A percentile compares a stretch with the other conserved stretches of the same genome.
These are phyloP conservation scores for Delichon dasypus DNA, from an alignment of 2,797 vertebrate species.

Conservation along the genomic window DNA sequence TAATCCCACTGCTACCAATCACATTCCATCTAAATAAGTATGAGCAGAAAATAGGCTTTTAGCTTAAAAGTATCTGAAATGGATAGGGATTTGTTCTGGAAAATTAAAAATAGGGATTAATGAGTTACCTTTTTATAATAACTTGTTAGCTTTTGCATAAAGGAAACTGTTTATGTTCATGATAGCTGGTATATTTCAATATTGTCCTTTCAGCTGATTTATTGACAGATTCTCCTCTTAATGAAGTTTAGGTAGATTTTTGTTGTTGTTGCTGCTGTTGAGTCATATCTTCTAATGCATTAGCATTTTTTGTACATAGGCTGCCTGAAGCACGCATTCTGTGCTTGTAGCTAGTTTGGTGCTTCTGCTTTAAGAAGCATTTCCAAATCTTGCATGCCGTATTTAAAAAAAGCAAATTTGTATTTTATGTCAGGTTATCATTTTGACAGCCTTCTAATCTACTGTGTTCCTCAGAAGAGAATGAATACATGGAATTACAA, in stretches of 20 bases:
- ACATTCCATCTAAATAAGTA: not conserved
- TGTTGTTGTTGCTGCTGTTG: not conserved
- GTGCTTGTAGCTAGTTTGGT: constrained; percentile 39
- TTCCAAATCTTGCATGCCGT: constrained; percentile 47
- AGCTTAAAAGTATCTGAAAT: not conserved
- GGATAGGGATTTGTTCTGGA: not conserved
- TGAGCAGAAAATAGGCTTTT: constrained; percentile 5
- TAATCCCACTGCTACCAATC: not conserved
- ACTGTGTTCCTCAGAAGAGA: constrained; percentile 28
- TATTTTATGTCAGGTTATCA: constrained; percentile 50
- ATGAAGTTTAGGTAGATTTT: not conserved
- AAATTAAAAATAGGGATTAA: constrained; percentile 12
- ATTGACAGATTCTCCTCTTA: not conserved
- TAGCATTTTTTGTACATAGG: not conserved
- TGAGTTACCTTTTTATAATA: not conserved
- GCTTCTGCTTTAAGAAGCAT: constrained; percentile 38
- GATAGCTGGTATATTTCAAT: not conserved
- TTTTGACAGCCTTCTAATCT: constrained; percentile 58
- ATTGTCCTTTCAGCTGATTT: not conserved
- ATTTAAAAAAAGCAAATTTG: constrained; percentile 47
- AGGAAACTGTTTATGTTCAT: not conserved
- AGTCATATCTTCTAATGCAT: constrained; percentile 9
- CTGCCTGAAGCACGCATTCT: constrained; percentile 22
- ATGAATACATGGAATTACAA: constrained; percentile 61
- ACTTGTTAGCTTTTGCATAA: not conserved